Conservation (phyloP, 2,113 vertebrate species). For the Electrona antarctica region DNA sequence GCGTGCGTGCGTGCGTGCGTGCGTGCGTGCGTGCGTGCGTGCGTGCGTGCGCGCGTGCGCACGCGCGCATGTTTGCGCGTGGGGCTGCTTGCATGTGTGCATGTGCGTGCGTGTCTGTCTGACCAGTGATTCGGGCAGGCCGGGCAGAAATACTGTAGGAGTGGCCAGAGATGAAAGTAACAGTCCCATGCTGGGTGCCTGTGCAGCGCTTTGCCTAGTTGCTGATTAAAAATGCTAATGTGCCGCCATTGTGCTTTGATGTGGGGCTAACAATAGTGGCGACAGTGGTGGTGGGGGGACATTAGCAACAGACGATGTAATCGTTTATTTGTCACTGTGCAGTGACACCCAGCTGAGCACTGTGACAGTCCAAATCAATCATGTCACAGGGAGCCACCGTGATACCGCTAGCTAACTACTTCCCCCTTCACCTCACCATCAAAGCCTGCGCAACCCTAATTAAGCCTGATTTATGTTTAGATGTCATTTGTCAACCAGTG, state of each 20-base stretch:
- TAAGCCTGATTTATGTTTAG: conserved; percentile 19
- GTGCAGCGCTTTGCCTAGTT: conserved; percentile 75
- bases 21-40: conserved; percentile 1
- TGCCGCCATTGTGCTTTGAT: conserved; percentile 87
- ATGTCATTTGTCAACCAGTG: no score
- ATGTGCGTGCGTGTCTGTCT: conserved; percentile 20
- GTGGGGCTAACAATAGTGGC: conserved; percentile 85
- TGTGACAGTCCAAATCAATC: conserved; percentile 77
- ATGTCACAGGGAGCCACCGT: conserved; percentile 65
- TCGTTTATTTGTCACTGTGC: conserved; percentile 71
- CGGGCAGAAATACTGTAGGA: conserved; percentile 32
- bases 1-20: conserved; percentile 20
- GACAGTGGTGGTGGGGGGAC: conserved; percentile 33
- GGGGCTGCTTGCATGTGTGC: conserved; percentile 18
- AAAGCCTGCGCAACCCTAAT: conserved; percentile 70
- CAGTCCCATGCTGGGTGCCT: conserved; percentile 77
- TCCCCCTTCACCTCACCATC: conserved; percentile 53
- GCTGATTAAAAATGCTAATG: conserved; percentile 96
- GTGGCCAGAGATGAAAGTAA: conserved; percentile 73
- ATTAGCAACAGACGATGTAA: conserved; percentile 64
- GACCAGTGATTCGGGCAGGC: conserved; percentile 38
- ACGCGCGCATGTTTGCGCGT: conserved; percentile 21
- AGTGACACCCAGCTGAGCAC: conserved; percentile 70
- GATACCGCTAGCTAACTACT: conserved; percentile 60
- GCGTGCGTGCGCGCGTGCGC: conserved; percentile 22